These are phyloP conservation scores for Acanthosepion lycidas DNA, from an alignment of 2,888 invertebrate species.

Conservation along the genomic window DNA sequence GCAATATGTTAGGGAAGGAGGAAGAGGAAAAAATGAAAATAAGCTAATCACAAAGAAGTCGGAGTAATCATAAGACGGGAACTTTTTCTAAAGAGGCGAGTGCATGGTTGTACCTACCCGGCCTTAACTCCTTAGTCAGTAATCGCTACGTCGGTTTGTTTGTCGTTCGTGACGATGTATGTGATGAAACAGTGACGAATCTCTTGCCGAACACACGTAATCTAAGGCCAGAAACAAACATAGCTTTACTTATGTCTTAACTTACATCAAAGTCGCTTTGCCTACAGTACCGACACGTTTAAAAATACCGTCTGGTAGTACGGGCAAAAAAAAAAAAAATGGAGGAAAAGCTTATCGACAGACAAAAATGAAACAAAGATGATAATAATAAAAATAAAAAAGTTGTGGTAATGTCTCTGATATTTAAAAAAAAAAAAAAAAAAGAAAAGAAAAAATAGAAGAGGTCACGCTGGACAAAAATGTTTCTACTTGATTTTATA, in stretches of 20 bases:
- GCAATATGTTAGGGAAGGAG: neutral
- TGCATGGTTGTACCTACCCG: neutral
- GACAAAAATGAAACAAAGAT: too few relatives aligned
- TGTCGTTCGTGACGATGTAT: neutral
- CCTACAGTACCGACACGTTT: neutral
- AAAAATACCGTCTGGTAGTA: neutral
- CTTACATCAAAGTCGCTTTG: constrained; percentile 2
- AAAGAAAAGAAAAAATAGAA: neutral
- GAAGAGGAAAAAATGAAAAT: neutral
- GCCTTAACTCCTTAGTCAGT: neutral
- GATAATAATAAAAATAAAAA: neutral
- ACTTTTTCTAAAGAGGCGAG: neutral
- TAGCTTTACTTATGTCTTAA: neutral
- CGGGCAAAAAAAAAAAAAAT: too few relatives aligned
- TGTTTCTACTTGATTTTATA: too few relatives aligned
- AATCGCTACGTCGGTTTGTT: neutral
- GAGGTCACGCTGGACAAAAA: neutral
- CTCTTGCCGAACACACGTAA: neutral
- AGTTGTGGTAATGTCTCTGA: neutral
- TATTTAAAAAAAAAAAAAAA: neutral
- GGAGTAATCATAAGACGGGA: neutral
- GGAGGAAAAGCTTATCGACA: neutral
- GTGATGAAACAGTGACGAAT: neutral
- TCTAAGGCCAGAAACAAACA: neutral
- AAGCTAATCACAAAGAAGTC: neutral